A percentile compares a stretch with the other conserved stretches of the same genome.
Conservation (phyloP, 2,113 vertebrate genomes). For the Ifrita kowaldi region DNA sequence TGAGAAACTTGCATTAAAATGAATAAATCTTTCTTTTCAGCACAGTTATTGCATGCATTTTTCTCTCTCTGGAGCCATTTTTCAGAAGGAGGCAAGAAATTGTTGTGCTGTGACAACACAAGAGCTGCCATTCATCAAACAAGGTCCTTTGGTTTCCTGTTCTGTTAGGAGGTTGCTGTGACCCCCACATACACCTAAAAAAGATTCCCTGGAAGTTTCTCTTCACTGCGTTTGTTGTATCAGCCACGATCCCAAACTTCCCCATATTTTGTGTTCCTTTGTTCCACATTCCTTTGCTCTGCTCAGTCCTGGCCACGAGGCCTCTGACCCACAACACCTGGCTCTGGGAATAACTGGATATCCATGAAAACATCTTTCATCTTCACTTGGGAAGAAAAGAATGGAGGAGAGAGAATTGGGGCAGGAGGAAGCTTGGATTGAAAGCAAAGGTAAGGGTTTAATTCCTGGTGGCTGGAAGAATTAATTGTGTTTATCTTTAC, state of each 20-base stretch:
- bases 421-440: not conserved
- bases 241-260: not conserved
- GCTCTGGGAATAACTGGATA: not conserved
- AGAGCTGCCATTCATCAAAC: not conserved
- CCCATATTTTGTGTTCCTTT: not conserved
- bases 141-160: not conserved
- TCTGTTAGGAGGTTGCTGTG: not conserved
- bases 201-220: not conserved
- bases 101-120: not conserved
- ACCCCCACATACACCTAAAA: fast-evolving
- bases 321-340: not conserved
- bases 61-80: not conserved
- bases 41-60: not conserved
- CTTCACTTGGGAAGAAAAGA: not conserved
- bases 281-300: not conserved
- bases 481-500: not conserved
- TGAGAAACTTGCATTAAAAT: not conserved
- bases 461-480: not conserved
- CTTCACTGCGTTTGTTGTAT: fast-evolving
- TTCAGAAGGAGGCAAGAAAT: not conserved
- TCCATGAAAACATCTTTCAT: not conserved
- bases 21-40: not conserved
- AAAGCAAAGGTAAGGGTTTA: not conserved
- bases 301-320: fast-evolving
- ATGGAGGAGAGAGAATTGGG: not conserved